phyloP scores from a whole-genome alignment of 2,888 invertebrate species.

The Mamestra brassicae region DNA sequence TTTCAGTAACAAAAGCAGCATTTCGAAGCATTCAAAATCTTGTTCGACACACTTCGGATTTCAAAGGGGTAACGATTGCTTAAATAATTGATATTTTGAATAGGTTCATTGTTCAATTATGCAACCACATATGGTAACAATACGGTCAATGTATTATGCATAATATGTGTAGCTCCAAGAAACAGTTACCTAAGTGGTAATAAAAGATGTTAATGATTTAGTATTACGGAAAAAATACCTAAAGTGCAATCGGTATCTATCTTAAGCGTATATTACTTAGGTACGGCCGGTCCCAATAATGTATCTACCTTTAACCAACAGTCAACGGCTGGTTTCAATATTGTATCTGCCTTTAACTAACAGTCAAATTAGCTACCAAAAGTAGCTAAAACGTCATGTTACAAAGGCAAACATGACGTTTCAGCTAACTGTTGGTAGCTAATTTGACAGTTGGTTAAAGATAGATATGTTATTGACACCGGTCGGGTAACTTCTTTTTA shows the following conservation, averaged over 20 bases:
- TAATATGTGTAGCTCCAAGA: neutral
- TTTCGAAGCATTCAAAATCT: neutral
- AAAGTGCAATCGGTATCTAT: neutral
- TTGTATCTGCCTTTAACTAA: too few species aligned
- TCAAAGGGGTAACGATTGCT: constrained; percentile 7
- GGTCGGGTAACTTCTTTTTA: neutral
- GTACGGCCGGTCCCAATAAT: too few species aligned
- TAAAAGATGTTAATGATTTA: neutral
- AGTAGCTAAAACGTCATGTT: too few species aligned
- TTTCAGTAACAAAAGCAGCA: constrained; percentile 17
- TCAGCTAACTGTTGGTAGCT: neutral
- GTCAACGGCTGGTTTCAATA: too few species aligned
- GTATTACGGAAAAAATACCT: neutral
- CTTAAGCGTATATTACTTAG: neutral
- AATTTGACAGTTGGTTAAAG: too few species aligned
- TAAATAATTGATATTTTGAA: constrained; percentile 25
- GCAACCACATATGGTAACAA: constrained; percentile 8
- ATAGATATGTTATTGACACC: too few species aligned
- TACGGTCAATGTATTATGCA: neutral
- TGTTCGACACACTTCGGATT: constrained; percentile 2
- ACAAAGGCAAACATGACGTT: too few species aligned
- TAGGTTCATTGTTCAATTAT: constrained; percentile 28
- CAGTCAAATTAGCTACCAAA: too few species aligned
- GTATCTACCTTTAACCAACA: too few species aligned
- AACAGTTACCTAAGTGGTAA: neutral